Evolutionary conservation across 2,888 invertebrate genomes (phyloP), one percentile per base, ranked within the genome.

Genomic region (Pollenia labialis): DNA sequence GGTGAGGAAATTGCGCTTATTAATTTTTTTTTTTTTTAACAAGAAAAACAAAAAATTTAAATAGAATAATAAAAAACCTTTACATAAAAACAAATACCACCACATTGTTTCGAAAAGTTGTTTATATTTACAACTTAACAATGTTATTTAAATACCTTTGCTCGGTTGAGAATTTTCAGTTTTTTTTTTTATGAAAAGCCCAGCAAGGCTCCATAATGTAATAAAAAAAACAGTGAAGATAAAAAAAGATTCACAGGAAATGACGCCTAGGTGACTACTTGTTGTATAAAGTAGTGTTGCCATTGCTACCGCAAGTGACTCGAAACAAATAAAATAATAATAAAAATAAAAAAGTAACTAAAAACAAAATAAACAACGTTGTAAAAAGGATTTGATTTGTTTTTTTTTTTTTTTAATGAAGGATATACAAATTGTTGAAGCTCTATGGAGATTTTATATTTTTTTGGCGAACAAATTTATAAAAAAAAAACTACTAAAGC

Each of bases 191-290:
- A 71, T 56, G 56, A 62, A 58, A 80, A 69, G 44, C 56, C 18
- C 83, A 72, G 76, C 64, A 60, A 68, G 76, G 72, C 72, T 80
- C 83, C 62, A 58, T 75, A 42, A 66, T 76, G 18, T 44, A 71
- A 64, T n/a, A 71, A 18, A n/a, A 64, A 32, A 18, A 64, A 4
- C n/a, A n/a, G 4, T n/a, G 23, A 52, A 76, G 23, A 72, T n/a
- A 46, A 32, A 77, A 71, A 81, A 81, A 71, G 76, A 58, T 82
- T 69, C 76, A 76, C 80, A n/a, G 86, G 86, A 76, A 60, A 76
- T 80, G 86, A 84, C 83, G 80, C 83, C 86, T 76, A 48, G 44
- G 64, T 86, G 75, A 76, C 75, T 80, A 71, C 56, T 83, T 44
- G 46, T 62, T n/a, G 48, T 50, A 58, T 23, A 18, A 23, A 74